Conservation (phyloP, 2,797 vertebrate genomes). For the Apogon hyalosoma region DNA sequence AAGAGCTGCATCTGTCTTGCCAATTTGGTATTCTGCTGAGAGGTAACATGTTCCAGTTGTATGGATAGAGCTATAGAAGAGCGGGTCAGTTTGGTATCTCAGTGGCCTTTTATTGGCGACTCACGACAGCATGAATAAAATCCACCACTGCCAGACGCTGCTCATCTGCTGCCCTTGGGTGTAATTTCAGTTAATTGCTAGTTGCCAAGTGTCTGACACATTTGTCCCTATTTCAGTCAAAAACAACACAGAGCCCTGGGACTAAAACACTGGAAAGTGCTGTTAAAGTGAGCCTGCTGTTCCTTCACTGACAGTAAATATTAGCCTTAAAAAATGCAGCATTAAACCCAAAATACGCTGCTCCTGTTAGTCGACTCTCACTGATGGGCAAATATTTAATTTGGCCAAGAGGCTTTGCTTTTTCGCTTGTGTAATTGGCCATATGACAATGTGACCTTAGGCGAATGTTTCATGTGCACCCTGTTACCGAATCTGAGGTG, state of each 20-base stretch:
- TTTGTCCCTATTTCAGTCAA: constrained; percentile 39
- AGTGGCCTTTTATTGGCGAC: constrained; percentile 10
- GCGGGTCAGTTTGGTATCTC: constrained; percentile 39
- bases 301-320: constrained; percentile 25
- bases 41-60: background rate
- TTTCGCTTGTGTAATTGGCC: constrained; percentile 30
- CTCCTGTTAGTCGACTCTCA: constrained; percentile 2
- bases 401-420: constrained; percentile 33
- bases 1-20: constrained; percentile 22
- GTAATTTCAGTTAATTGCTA: constrained; percentile 57
- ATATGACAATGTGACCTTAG: constrained; percentile 45
- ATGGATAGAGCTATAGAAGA: constrained; percentile 9
- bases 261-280: constrained; percentile 24
- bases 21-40: constrained; percentile 28
- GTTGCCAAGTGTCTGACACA: constrained; percentile 45
- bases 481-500: constrained; percentile 31
- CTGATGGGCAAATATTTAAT: constrained; percentile 44
- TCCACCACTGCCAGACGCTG: constrained; percentile 29
- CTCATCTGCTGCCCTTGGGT: constrained; percentile 49
- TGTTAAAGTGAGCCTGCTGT: constrained; percentile 26
- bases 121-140: constrained; percentile 35
- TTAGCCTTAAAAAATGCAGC: constrained; percentile 5
- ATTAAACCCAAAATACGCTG: constrained; percentile 5
- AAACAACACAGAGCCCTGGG: constrained; percentile 40
- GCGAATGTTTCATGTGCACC: constrained; percentile 28